Evolutionary conservation across 2,888 invertebrate species (phyloP).

Genomic region (Sacculina carcini): DNA sequence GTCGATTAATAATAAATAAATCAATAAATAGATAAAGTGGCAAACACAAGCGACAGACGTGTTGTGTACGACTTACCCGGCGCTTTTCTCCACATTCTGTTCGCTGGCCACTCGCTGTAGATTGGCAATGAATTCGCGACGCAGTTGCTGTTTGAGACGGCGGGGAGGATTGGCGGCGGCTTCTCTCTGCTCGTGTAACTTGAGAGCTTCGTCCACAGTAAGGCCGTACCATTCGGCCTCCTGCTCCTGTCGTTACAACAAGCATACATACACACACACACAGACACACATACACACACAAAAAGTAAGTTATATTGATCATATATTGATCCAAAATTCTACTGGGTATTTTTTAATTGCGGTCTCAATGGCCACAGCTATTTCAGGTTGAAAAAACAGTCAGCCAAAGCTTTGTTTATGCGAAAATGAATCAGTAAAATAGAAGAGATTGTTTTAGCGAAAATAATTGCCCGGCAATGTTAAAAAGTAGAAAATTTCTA

Average conservation of each 20-base stretch:
- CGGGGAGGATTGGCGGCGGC: constrained; percentile 3
- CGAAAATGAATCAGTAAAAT: no score
- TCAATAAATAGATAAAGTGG: no score
- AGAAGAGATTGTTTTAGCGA: no score
- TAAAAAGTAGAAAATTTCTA: no score
- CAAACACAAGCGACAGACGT: no score
- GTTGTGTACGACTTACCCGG: not conserved
- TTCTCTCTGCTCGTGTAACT: constrained; percentile 8
- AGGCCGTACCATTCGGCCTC: constrained; percentile 12
- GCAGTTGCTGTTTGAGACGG: constrained; percentile 9
- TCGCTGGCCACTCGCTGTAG: not conserved
- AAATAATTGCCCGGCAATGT: no score
- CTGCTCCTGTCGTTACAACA: constrained; percentile 8
- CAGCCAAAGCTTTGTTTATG: no score
- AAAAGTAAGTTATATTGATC: not conserved
- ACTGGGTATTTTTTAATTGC: no score
- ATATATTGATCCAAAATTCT: no score
- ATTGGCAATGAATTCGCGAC: constrained; percentile 9
- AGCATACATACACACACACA: not conserved
- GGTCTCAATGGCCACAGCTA: not conserved
- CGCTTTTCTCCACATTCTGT: not conserved
- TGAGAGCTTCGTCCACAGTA: constrained; percentile 9
- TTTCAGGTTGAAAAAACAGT: no score
- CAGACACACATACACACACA: not conserved
- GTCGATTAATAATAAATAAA: no score